phyloP scores from a whole-genome alignment of 2,113 vertebrate species.

The Polyodon spathula region DNA sequence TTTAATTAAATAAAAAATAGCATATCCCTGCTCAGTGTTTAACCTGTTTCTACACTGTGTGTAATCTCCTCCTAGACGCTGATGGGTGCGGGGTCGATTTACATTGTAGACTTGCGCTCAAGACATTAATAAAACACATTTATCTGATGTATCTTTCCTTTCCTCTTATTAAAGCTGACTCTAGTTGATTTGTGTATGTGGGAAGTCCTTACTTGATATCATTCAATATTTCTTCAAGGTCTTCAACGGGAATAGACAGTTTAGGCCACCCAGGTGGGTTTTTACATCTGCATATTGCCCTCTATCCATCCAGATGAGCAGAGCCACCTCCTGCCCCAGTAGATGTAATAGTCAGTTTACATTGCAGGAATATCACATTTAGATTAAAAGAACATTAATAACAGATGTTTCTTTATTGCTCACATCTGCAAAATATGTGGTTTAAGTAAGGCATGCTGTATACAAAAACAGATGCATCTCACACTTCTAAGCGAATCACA shows the following conservation, averaged over 20 bases:
- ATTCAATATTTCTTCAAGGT: constrained; percentile 21
- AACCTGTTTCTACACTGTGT: no score
- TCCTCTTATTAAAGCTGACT: constrained; percentile 24
- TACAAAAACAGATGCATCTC: constrained; percentile 25
- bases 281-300: constrained; percentile 12
- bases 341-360: constrained; percentile 32
- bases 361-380: constrained; percentile 31
- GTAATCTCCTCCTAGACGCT: no score
- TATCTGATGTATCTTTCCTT: constrained; percentile 17
- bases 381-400: constrained; percentile 34
- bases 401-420: constrained; percentile 47
- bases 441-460: constrained; percentile 24
- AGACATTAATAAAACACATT: constrained; percentile 29
- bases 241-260: constrained; percentile 10
- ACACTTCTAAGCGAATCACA: constrained; percentile 7
- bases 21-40: no score
- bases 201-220: constrained; percentile 12
- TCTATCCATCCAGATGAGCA: constrained; percentile 14
- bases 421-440: constrained; percentile 39
- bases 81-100: background rate
- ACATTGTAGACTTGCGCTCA: constrained; percentile 9
- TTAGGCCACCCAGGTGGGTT: constrained; percentile 21
- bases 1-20: no score
- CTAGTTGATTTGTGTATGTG: constrained; percentile 24
- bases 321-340: constrained; percentile 28